A percentile compares a stretch with the other conserved stretches of the same genome.
These are phyloP conservation scores for Pristionchus pacificus DNA, from an alignment of 1,140 invertebrate genomes.

Conservation along the genomic window DNA sequence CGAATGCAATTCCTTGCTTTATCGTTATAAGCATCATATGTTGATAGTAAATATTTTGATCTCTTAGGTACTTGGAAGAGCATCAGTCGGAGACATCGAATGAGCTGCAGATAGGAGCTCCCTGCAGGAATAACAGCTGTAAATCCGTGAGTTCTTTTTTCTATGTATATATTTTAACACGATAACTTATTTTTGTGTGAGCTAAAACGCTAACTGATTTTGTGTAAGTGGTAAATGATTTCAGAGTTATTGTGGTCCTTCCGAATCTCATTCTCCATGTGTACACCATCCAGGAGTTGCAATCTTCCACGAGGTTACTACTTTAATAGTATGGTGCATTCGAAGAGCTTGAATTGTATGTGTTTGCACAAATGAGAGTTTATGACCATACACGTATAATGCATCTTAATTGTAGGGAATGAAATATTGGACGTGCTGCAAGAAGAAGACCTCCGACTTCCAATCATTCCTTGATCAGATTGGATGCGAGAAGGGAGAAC, in stretches of 20 bases:
- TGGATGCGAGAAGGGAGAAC: conserved; percentile 74
- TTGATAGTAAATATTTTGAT: neutral
- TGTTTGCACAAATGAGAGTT: no score
- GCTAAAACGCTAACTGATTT: conserved; percentile 27
- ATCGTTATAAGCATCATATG: no score
- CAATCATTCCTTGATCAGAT: conserved; percentile 80
- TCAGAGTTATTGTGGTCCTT: conserved; percentile 69
- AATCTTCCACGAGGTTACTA: conserved; percentile 87
- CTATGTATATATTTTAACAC: conserved; percentile 14
- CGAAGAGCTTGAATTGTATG: no score
- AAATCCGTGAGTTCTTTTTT: conserved; percentile 62
- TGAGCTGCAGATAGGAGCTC: conserved; percentile 69
- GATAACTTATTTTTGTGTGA: conserved; percentile 23
- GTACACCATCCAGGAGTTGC: conserved; percentile 80
- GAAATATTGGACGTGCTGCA: conserved; percentile 96
- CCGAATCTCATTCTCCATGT: conserved; percentile 70
- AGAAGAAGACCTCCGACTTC: conserved; percentile 88
- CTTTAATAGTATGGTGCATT: no score
- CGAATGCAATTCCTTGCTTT: neutral
- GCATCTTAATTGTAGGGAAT: no score
- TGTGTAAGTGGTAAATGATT: conserved; percentile 43
- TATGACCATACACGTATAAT: no score
- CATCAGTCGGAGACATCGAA: neutral
- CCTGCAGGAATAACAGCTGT: conserved; percentile 83
- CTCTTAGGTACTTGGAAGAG: neutral